Evolutionary conservation across 2,113 vertebrate species (phyloP).

Genomic region (Boulengeromyrus knoepffleri): DNA sequence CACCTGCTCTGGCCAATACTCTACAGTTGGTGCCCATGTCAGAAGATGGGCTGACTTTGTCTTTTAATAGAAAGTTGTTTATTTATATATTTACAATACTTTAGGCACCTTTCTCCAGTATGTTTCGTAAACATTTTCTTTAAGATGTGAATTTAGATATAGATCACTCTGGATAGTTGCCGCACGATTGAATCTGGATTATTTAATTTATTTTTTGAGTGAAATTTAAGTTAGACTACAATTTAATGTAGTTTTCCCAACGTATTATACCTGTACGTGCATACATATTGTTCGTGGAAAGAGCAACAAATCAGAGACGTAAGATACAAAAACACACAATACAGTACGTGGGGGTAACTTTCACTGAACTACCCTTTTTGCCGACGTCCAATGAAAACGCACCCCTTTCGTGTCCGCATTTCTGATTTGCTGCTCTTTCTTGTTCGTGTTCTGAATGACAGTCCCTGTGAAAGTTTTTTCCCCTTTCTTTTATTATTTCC

Average conservation of each 20-base stretch:
- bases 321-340: not conserved
- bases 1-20: conserved; percentile 13
- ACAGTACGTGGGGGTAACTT: conserved; percentile 24
- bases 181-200: not conserved
- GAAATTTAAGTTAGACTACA: not conserved
- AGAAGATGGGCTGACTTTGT: conserved; percentile 5
- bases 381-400: conserved; percentile 48
- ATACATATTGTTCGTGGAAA: not conserved
- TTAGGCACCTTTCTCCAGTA: not conserved
- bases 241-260: not conserved
- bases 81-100: not conserved
- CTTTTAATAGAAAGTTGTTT: conserved; percentile 24
- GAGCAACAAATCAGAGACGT: not conserved
- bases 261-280: not conserved
- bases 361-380: conserved; percentile 38
- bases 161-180: not conserved
- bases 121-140: not conserved
- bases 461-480: conserved; percentile 24
- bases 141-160: not conserved
- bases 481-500: conserved; percentile 42
- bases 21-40: conserved; percentile 30
- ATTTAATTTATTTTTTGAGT: not conserved
- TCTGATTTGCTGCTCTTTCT: conserved; percentile 47
- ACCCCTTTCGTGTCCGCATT: conserved; percentile 18
- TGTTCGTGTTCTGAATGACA: conserved; percentile 53